These are phyloP conservation scores for Eptesicus fuscus DNA, from an alignment of 2,113 vertebrate genomes.

Conservation along the genomic window DNA sequence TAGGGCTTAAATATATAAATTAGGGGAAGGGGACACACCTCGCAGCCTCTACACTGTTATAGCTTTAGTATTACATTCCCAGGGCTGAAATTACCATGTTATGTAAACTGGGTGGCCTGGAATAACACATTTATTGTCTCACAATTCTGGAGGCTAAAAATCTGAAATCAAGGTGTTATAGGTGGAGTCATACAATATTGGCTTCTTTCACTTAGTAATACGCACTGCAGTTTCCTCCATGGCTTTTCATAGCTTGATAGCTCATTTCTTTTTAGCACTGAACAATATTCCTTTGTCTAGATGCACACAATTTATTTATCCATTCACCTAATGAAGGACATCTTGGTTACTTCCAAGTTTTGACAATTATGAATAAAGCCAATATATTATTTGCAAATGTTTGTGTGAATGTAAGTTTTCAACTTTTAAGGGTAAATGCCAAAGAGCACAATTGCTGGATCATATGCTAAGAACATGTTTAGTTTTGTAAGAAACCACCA, in stretches of 20 bases:
- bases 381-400: neutral
- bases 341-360: neutral
- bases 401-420: neutral
- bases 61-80: neutral
- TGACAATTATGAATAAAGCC: neutral
- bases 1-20: neutral
- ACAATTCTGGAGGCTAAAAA: neutral
- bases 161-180: neutral
- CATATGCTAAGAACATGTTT: neutral
- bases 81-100: neutral
- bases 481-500: neutral
- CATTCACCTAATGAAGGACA: neutral
- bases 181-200: neutral
- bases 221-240: neutral
- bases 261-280: neutral
- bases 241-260: neutral
- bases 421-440: neutral
- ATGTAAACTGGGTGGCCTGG: neutral
- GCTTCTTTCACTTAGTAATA: neutral
- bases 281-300: neutral
- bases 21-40: neutral
- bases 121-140: neutral
- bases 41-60: neutral
- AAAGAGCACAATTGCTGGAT: neutral
- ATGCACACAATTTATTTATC: neutral